Base-by-base conservation (phyloP, 2,113 vertebrate species). In the Festucalex cinctus region DNA sequence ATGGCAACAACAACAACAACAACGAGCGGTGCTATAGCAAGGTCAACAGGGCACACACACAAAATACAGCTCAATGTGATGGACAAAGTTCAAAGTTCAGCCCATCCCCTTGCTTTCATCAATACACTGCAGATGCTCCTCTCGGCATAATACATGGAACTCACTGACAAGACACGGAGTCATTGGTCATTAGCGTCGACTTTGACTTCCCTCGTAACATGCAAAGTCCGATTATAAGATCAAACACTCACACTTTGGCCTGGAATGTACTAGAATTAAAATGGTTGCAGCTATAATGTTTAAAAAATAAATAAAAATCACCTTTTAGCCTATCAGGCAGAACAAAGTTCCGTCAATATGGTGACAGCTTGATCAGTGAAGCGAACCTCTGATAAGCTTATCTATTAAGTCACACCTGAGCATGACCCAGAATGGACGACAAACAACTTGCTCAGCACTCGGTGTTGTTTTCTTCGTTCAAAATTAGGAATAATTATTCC, bases 11-110 rank as follows among this genome's bases (percentile, higher is more conserved):
- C 39, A 41, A 41, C 39, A 68, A 9, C 9, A 0, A 36, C 32
- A 63, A 24, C 35, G 28, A 66, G 6, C 48, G 54, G 65, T 51
- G 78, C 73, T 32, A 66, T 13, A 68, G 77, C 73, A 74, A 26
- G 39, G 48, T 51, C 48, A 8, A 51, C 48, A 22, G 20, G 9
- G 35, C 49, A 60, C 60, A 63, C 28, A 60, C 16, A 44, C 37
- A 54, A 57, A 6, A 48, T 46, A 32, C 36, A 61, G 48, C 80
- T 82, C 73, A 66, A 70, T 73, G 60, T 3, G 26, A 58, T 2
- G 66, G n/a, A 6, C 83, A 83, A 88, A 83, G 85, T 76, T 69
- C 84, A 83, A 60, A 66, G 24, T 60, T 63, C n/a, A 63, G 49
- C 72, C 22, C 39, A 17, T 32, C 20, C 9, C 9, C 7, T 41